Base-by-base conservation (phyloP, 2,113 vertebrate genomes). In the Oxygymnocypris stewartii region DNA sequence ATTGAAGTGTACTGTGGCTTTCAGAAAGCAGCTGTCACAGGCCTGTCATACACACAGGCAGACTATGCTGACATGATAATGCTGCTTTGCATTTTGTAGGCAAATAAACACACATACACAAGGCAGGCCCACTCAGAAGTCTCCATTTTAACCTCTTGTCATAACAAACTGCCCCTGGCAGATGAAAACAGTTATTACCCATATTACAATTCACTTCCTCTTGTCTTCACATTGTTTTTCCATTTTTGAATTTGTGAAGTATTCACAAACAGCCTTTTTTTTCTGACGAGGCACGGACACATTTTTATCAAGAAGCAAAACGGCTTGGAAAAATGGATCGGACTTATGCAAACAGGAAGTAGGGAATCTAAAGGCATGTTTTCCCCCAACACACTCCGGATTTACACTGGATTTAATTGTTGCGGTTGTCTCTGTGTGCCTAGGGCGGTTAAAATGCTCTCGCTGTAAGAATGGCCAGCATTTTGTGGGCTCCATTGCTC, bases 131-230 rank as follows among this genome's bases (percentile, higher is more conserved):
- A 81, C 73, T 54, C 75, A 51, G 47, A 47, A 80, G 57, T 42
- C 77, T 80, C 61, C 79, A 82, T 87, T 93, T 94, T 92, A 90
- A 92, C 90, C 89, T 92, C 88, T 85, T 84, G 54, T 88, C 88
- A 89, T 82, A 6, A 63, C 59, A 80, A 74, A 77, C 67, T 61
- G 82, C 85, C 42, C 87, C 16, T 92, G 91, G 91, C 90, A 92
- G 92, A 80, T 88, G 87, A 92, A 90, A 91, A 91, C 92, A 89
- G 92, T 93, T 93, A 90, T 94, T 92, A 91, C 88, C 90, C 89
- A 90, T 90, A 90, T 92, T 90, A 91, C 93, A 92, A 89, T 88
- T 76, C 85, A 84, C 92, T 91, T 93, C 90, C 90, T 87, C 79
- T 25, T 0, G 83, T 75, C 86, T 87, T 82, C 71, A 75, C 18